Evolutionary conservation across 1,140 invertebrate species (phyloP), one percentile per base, ranked within the genome.

Genomic region (Gryllus bimaculatus): DNA sequence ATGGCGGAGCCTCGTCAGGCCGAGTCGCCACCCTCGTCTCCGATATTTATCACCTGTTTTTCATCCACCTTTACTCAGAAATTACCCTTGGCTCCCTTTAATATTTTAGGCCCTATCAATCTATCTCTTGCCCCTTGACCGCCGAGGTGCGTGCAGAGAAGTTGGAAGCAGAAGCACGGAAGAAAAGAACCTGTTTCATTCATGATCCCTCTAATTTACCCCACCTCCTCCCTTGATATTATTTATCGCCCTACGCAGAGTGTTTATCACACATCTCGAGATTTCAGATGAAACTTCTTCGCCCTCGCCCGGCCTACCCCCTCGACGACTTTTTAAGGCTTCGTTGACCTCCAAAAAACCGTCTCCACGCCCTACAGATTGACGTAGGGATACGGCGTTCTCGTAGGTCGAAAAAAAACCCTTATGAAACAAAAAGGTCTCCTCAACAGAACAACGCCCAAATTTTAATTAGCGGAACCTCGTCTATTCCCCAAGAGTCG

Each of bases 1-100:
- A 66, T 66, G 54, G 54, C 18, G 18, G 54, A 66, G 18, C 26
- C 26, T 39, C 26, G 26, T 39, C 26, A 39, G 26, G 0, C 54
- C 2, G 18, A 66, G 54, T 66, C 54, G 18, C 54, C 18, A 66
- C 54, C 54, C 18, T 66, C 18, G 10, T 18, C 54, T 18, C 10
- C 54, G 54, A 66, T 66, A 66, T 66, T 66, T 66, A 66, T 66
- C 54, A 66, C 54, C 54, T 66, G 54, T 18, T 66, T 66, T 66
- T 18, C 54, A 66, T 66, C 54, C 54, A 66, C 10, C 54, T 66
- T 39, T 39, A 39, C 54, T 18, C 54, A 66, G 54, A 66, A 66
- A 66, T 66, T 66, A 66, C 18, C 10, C 54, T 1, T 0, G 18
- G 18, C 54, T 18, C 54, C 18, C 54, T 66, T 66, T 66, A 66